A percentile compares a stretch with the other conserved stretches of the same genome.
Conservation (phyloP, 2,797 vertebrate genomes). For the Zalophus californianus region DNA sequence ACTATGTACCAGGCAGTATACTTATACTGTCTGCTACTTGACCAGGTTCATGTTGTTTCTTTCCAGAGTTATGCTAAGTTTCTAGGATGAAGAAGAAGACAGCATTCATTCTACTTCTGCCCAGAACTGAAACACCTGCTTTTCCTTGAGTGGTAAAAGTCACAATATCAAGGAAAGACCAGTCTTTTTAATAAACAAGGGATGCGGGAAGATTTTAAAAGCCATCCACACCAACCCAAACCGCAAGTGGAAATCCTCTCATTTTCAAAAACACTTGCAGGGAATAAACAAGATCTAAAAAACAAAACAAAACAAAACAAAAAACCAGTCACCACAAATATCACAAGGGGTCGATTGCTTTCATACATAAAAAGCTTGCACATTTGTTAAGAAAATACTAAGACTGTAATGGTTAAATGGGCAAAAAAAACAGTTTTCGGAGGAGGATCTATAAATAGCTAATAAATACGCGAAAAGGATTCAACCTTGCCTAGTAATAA, state of each 20-base stretch:
- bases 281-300: neutral
- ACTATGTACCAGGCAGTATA: neutral
- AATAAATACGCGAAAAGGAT: conserved; percentile 5
- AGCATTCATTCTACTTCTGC: conserved; percentile 10
- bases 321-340: neutral
- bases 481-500: neutral
- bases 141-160: conserved; percentile 57
- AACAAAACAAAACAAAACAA: neutral
- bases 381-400: conserved; percentile 36
- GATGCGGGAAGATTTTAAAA: conserved; percentile 33
- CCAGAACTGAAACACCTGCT: conserved; percentile 31
- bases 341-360: neutral
- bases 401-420: neutral
- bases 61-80: neutral
- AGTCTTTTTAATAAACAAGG: conserved; percentile 42
- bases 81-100: neutral
- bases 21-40: neutral
- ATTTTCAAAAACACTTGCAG: conserved; percentile 40
- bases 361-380: neutral
- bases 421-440: conserved; percentile 50
- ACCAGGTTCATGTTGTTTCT: neutral
- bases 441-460: conserved; percentile 20
- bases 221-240: neutral
- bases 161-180: conserved; percentile 26
- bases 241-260: conserved; percentile 19